Conservation (phyloP, 2,888 invertebrate genomes). For the Pardosa pseudoannulata region DNA sequence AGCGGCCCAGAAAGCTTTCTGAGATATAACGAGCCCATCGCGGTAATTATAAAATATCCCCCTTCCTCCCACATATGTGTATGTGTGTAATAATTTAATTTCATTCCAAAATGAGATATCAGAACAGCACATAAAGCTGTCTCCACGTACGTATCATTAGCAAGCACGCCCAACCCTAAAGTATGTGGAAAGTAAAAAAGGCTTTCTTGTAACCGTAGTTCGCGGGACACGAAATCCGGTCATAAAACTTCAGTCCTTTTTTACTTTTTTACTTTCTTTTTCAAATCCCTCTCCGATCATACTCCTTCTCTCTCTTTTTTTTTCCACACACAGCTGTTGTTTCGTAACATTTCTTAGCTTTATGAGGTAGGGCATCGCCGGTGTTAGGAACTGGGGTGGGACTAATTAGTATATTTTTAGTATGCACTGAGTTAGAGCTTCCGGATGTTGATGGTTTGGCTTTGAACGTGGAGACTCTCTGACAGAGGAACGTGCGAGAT, state of each 20-base stretch:
- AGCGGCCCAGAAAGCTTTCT: no score
- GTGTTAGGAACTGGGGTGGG: slow-evolving; percentile 18
- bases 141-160: background rate
- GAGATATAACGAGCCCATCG: no score
- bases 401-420: slow-evolving; percentile 71
- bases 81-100: background rate
- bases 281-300: slow-evolving; percentile 16
- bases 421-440: slow-evolving; percentile 34
- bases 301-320: no score
- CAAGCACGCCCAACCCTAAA: background rate
- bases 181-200: slow-evolving; percentile 3
- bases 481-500: background rate
- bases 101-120: background rate
- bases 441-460: background rate
- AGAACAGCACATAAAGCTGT: background rate
- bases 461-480: background rate
- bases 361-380: slow-evolving; percentile 31
- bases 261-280: slow-evolving; percentile 8
- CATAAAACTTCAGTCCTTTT: slow-evolving; percentile 20
- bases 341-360: slow-evolving; percentile 62
- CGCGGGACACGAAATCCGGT: slow-evolving; percentile 16
- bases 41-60: no score
- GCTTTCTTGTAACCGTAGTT: slow-evolving; percentile 6
- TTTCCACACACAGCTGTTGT: slow-evolving; percentile 50
- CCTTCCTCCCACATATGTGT: no score